Conservation (phyloP, 2,888 invertebrate species). For the Drosophila pegasa region DNA sequence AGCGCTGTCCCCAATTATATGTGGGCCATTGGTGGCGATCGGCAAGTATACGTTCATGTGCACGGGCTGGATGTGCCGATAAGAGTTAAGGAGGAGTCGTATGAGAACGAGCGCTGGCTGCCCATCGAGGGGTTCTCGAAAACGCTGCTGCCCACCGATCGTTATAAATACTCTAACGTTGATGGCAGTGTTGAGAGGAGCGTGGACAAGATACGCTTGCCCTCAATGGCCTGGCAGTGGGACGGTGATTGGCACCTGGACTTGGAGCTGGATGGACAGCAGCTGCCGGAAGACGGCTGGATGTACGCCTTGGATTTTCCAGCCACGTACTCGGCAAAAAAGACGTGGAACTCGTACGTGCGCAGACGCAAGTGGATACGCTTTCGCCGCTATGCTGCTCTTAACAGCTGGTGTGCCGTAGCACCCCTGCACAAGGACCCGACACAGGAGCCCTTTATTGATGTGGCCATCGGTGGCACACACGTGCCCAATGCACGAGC, state of each 20-base stretch:
- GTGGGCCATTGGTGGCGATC: constrained; percentile 97
- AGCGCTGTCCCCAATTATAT: constrained; percentile 93
- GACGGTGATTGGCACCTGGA: constrained; percentile 97
- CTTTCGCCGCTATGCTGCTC: constrained; percentile 93
- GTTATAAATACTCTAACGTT: constrained; percentile 93
- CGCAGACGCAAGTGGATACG: constrained; percentile 95
- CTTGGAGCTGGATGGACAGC: constrained; percentile 93
- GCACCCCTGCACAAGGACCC: constrained; percentile 95
- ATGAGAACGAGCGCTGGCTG: constrained; percentile 97
- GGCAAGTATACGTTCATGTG: constrained; percentile 96
- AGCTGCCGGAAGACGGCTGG: constrained; percentile 96
- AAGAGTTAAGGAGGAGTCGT: constrained; percentile 94
- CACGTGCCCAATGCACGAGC: constrained; percentile 91
- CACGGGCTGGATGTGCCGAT: constrained; percentile 96
- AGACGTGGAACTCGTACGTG: constrained; percentile 96
- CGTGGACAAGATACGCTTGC: constrained; percentile 92
- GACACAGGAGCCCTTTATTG: constrained; percentile 96
- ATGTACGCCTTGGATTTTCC: constrained; percentile 97
- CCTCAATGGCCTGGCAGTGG: constrained; percentile 98
- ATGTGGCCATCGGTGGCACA: constrained; percentile 94
- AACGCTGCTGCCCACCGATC: constrained; percentile 93
- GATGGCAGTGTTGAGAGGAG: constrained; percentile 92
- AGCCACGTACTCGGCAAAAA: constrained; percentile 91
- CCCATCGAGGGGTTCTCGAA: constrained; percentile 95
- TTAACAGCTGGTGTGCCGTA: constrained; percentile 97